Evolutionary conservation across 1,140 invertebrate genomes (phyloP), one percentile per base, ranked within the genome.

Genomic region (Macrosteles quadrilineatus): DNA sequence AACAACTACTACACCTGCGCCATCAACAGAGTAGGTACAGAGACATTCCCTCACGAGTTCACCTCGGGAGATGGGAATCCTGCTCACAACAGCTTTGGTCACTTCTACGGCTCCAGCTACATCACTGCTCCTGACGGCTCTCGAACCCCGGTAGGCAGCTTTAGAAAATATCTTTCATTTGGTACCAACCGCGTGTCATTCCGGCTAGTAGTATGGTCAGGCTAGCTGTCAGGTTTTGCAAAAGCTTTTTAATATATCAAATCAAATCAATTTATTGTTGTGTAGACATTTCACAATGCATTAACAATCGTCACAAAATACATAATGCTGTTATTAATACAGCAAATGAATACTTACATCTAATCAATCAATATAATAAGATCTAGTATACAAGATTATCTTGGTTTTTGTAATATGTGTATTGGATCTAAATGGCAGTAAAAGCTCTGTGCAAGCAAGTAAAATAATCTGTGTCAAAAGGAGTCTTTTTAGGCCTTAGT

Each of bases 31-130:
- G 96, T 99, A 0, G 98, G 98, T 69, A 95, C 90, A 1, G 98
- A 99, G 82, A 75, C 80, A 1, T 97, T 94, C 78, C 90, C 91
- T 0, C 92, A 96, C 81, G 95, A 95, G 78, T 99, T 98, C 78
- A 97, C 96, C 11, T 98, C 96, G 1, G 97, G 90, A 1, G 93
- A 99, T 87, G 94, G 94, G 0, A 87, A 90, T 75, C 88, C 90
- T 74, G 94, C 96, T 1, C 96, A 98, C 78, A 93, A 91, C 77
- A 89, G 95, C 68, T 98, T 99, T 81, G 98, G 97, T 0, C 93
- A 97, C 79, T 99, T 99, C 81, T 99, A 98, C 83, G 98, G 96
- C 0, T 97, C 96, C 0, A 95, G 92, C 74, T 99, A 99, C 82
- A 85, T 98, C 0, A 90, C 96, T 47, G 93, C 91, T 17, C 98